phyloP scores from a whole-genome alignment of 2,888 invertebrate species.

The Melitaea athalia region DNA sequence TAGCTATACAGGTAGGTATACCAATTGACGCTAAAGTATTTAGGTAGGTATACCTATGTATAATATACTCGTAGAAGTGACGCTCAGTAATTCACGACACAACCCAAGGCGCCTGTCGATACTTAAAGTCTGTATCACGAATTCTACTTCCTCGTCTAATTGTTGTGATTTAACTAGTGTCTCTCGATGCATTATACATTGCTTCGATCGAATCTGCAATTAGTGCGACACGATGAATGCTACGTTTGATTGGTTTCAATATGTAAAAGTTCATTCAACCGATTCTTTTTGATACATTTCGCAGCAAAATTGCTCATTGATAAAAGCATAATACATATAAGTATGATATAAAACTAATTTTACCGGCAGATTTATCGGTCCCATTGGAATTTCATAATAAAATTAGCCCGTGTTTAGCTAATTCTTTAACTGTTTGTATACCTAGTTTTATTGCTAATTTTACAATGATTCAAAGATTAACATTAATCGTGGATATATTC shows the following conservation, averaged over 20 bases:
- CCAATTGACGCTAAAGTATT: too few relatives aligned
- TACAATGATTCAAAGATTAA: too few relatives aligned
- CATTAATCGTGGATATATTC: too few relatives aligned
- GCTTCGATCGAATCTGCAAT: constrained; percentile 32
- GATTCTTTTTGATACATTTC: constrained; percentile 7
- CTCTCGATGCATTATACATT: constrained; percentile 37
- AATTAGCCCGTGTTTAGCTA: too few relatives aligned
- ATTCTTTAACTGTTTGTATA: too few relatives aligned
- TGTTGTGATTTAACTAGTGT: constrained; percentile 37
- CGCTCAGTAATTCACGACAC: constrained; percentile 14
- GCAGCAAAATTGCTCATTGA: too few relatives aligned
- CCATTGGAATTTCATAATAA: too few relatives aligned
- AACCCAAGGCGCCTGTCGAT: constrained; percentile 10
- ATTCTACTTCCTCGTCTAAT: constrained; percentile 37
- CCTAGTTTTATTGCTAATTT: not conserved
- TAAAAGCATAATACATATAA: too few relatives aligned
- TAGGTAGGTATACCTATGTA: too few relatives aligned
- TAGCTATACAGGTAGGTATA: not conserved
- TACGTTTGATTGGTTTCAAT: constrained; percentile 15
- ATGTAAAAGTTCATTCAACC: constrained; percentile 14
- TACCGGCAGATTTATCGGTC: too few relatives aligned
- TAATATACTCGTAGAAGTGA: too few relatives aligned
- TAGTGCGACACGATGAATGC: constrained; percentile 22
- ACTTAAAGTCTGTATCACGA: constrained; percentile 19
- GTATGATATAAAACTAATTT: too few relatives aligned